These are phyloP conservation scores for Polymixis flavicincta DNA, from an alignment of 2,888 invertebrate genomes.

Conservation along the genomic window DNA sequence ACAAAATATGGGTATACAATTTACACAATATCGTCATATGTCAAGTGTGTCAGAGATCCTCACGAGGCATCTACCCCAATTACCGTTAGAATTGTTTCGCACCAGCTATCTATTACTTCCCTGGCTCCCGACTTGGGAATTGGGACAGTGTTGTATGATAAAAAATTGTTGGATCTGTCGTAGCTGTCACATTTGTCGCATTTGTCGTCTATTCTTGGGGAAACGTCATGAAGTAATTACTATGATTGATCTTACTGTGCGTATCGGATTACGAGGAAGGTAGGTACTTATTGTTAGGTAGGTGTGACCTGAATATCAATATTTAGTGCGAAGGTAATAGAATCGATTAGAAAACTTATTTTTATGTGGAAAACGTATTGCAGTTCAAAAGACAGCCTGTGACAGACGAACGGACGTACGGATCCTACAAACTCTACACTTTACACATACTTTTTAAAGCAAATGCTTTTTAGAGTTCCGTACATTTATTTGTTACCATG, in stretches of 20 bases:
- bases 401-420: too few species aligned
- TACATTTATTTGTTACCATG: too few species aligned
- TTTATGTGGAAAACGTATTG: neutral
- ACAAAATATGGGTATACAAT: constrained; percentile 81
- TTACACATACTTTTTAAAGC: too few species aligned
- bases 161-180: constrained; percentile 78
- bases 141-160: constrained; percentile 73
- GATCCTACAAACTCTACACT: too few species aligned
- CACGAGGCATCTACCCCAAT: constrained; percentile 85
- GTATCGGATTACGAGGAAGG: constrained; percentile 56
- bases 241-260: constrained; percentile 75
- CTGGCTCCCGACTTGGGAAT: constrained; percentile 78
- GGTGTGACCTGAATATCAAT: constrained; percentile 51
- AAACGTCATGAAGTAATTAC: constrained; percentile 75
- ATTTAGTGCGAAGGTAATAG: constrained; percentile 1
- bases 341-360: neutral
- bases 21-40: constrained; percentile 88
- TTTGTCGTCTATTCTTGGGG: constrained; percentile 59
- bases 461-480: too few species aligned
- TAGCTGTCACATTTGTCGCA: constrained; percentile 44
- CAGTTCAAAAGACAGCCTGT: too few species aligned
- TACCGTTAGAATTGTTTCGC: constrained; percentile 86
- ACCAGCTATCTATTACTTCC: constrained; percentile 85
- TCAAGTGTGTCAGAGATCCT: constrained; percentile 81
- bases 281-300: constrained; percentile 1